These are phyloP conservation scores for Perca flavescens DNA, from an alignment of 2,113 vertebrate genomes.

Conservation along the genomic window DNA sequence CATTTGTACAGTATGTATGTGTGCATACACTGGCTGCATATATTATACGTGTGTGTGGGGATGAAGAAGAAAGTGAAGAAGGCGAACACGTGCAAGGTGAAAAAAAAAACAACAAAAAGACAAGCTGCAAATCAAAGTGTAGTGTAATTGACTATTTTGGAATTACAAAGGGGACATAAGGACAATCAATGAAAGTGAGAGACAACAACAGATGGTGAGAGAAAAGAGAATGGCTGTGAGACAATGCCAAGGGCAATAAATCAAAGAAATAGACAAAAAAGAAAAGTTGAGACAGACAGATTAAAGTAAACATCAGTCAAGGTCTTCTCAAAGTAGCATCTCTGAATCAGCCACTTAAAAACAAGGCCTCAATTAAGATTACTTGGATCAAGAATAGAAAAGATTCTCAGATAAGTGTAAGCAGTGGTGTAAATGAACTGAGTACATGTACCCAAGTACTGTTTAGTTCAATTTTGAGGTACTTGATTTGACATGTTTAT, in stretches of 20 bases:
- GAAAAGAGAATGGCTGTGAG: slow-evolving; percentile 1
- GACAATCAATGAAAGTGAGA: slow-evolving; percentile 19
- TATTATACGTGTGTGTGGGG: background rate
- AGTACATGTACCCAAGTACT: background rate
- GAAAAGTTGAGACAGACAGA: slow-evolving; percentile 32
- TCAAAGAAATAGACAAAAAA: slow-evolving; percentile 39
- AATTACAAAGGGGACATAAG: slow-evolving; percentile 11
- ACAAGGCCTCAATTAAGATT: background rate
- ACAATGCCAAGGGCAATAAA: slow-evolving; percentile 40
- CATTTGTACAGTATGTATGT: background rate
- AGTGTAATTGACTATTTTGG: background rate
- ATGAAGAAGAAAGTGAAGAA: background rate
- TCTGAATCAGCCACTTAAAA: slow-evolving; percentile 5
- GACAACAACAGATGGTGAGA: slow-evolving; percentile 46
- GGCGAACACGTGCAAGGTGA: background rate
- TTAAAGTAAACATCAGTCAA: slow-evolving; percentile 38
- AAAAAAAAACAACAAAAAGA: background rate
- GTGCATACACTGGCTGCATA: background rate
- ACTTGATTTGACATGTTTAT: background rate
- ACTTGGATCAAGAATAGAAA: background rate
- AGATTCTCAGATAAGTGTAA: background rate
- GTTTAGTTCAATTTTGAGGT: background rate
- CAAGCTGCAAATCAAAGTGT: slow-evolving; percentile 10
- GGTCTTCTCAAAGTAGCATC: slow-evolving; percentile 55
- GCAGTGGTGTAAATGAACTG: background rate